These are phyloP conservation scores for Anoplopoma fimbria DNA, from an alignment of 2,113 vertebrate species.

Conservation along the genomic window DNA sequence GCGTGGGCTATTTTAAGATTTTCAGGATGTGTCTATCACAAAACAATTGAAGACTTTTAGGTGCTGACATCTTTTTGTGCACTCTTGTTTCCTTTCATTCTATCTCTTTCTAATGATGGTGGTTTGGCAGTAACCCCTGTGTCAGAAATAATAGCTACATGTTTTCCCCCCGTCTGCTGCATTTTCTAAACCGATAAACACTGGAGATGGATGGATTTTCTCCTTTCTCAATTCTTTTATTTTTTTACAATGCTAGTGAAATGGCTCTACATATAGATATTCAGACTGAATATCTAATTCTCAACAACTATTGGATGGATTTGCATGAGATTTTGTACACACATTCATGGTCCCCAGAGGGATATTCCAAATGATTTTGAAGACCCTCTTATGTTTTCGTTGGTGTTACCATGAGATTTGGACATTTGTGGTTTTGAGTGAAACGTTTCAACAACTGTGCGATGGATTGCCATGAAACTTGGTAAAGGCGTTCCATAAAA, in stretches of 20 bases:
- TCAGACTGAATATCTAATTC: background rate
- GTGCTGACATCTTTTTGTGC: background rate
- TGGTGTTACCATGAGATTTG: background rate
- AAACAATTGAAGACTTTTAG: slow-evolving; percentile 26
- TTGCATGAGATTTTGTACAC: background rate
- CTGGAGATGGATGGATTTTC: background rate
- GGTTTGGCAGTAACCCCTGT: background rate
- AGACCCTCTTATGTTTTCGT: background rate
- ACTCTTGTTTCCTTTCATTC: slow-evolving; percentile 1
- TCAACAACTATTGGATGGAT: background rate
- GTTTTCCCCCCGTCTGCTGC: background rate
- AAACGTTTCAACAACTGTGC: background rate
- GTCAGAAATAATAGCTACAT: slow-evolving; percentile 2
- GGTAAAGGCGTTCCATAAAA: background rate
- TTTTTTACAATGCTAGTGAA: background rate
- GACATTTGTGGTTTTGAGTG: background rate
- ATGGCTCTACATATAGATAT: background rate
- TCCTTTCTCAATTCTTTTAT: too few relatives aligned
- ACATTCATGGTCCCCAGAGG: background rate
- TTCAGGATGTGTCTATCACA: slow-evolving; percentile 15
- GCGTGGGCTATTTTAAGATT: slow-evolving; percentile 13
- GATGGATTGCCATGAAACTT: background rate
- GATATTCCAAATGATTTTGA: background rate
- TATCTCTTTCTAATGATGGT: background rate
- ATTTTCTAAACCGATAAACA: slow-evolving; percentile 2